phyloP scores from a whole-genome alignment of 2,888 invertebrate genomes.

The Drosophila lutescens region DNA sequence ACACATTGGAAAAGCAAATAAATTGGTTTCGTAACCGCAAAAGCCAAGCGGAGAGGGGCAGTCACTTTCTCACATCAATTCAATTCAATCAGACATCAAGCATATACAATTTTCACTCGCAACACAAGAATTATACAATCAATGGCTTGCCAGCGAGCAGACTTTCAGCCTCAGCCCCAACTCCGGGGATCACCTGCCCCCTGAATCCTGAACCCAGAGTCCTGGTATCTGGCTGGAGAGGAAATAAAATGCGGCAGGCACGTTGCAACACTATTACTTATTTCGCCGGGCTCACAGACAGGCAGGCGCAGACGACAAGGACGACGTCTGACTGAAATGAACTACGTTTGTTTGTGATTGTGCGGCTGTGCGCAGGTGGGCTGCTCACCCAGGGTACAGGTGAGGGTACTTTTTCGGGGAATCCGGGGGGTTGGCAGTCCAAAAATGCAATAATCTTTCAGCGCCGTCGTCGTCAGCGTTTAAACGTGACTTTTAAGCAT shows the following conservation, averaged over 20 bases:
- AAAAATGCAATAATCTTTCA: slow-evolving; percentile 81
- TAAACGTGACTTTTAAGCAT: slow-evolving; percentile 81
- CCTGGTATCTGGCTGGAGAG: slow-evolving; percentile 48
- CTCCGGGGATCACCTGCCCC: slow-evolving; percentile 1
- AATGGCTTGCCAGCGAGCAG: slow-evolving; percentile 52
- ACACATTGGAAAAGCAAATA: slow-evolving; percentile 68
- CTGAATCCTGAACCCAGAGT: slow-evolving; percentile 6
- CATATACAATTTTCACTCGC: slow-evolving; percentile 75
- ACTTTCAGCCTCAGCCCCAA: background rate
- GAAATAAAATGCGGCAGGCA: slow-evolving; percentile 81
- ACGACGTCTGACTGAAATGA: slow-evolving; percentile 61
- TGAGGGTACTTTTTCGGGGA: slow-evolving; percentile 2
- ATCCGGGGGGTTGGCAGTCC: slow-evolving; percentile 37
- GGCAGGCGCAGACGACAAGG: slow-evolving; percentile 56
- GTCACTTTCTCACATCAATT: slow-evolving; percentile 69
- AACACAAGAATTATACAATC: slow-evolving; percentile 76
- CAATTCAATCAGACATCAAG: slow-evolving; percentile 82
- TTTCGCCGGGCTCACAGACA: slow-evolving; percentile 65
- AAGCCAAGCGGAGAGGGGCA: slow-evolving; percentile 62
- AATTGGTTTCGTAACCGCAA: slow-evolving; percentile 83
- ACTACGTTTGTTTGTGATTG: slow-evolving; percentile 72
- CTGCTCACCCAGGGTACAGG: background rate
- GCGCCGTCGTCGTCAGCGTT: slow-evolving; percentile 76
- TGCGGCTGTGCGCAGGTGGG: slow-evolving; percentile 40
- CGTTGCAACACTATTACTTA: slow-evolving; percentile 82